phyloP scores from a whole-genome alignment of 2,797 vertebrate species.

The Phataginus tetradactyla region DNA sequence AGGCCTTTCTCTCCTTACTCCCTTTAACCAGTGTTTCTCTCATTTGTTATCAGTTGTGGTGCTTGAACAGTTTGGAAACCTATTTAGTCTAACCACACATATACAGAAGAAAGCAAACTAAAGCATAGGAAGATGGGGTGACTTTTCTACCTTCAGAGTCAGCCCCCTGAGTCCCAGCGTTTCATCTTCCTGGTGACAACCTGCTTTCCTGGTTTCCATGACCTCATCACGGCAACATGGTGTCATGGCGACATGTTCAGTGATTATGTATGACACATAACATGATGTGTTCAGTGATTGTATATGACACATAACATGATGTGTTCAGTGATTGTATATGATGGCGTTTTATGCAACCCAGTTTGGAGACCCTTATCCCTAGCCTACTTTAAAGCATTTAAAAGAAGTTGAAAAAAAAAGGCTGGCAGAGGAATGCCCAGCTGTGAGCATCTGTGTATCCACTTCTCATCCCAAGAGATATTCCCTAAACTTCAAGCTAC shows the following conservation, averaged over 20 bases:
- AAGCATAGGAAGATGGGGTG: background rate
- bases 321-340: background rate
- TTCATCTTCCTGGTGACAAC: too few species aligned
- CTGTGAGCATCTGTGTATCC: background rate
- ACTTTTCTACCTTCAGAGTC: background rate
- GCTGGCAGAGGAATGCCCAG: background rate
- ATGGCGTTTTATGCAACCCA: background rate
- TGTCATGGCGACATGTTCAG: too few species aligned
- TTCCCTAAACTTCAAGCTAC: background rate
- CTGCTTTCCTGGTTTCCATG: background rate
- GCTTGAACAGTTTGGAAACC: background rate
- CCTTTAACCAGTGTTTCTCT: background rate
- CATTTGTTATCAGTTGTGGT: too few species aligned
- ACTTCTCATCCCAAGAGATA: background rate
- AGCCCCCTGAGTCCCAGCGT: background rate
- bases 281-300: background rate
- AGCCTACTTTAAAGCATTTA: background rate
- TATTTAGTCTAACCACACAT: background rate
- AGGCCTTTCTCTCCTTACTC: fast-evolving
- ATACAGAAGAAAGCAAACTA: background rate
- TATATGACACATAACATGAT: background rate
- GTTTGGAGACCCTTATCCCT: background rate
- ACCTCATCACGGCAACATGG: background rate
- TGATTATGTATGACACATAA: background rate
- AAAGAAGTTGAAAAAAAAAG: background rate